A percentile compares a stretch with the other conserved stretches of the same genome.
phyloP scores from a whole-genome alignment of 2,888 invertebrate species.

The Amiota minor region DNA sequence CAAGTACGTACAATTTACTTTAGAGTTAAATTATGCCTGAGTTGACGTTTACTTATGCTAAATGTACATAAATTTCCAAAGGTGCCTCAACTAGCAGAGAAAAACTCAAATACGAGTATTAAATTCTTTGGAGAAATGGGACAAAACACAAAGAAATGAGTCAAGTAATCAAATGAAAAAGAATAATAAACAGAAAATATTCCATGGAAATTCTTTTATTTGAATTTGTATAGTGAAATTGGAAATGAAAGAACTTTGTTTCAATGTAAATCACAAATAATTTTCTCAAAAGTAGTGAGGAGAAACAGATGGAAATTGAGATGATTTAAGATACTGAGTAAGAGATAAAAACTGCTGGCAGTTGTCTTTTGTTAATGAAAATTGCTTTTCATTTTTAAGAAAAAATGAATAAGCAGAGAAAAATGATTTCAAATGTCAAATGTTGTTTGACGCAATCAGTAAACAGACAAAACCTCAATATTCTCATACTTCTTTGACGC shows the following conservation, averaged over 20 bases:
- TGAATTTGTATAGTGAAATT: conserved; percentile 31
- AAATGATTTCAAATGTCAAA: background rate
- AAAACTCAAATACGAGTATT: conserved; percentile 23
- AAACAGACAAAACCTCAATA: background rate
- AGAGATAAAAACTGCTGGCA: background rate
- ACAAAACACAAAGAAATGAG: background rate
- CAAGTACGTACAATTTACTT: background rate
- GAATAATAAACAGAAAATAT: conserved; percentile 11
- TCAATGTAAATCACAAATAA: background rate
- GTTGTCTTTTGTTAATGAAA: conserved; percentile 15
- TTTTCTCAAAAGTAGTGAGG: background rate
- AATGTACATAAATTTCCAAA: conserved; percentile 10
- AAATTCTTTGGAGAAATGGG: background rate
- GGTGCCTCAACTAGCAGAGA: background rate
- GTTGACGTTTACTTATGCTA: background rate
- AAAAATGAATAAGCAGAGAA: too few species aligned
- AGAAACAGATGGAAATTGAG: background rate
- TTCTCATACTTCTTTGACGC: conserved; percentile 12
- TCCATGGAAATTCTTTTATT: conserved; percentile 8
- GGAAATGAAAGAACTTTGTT: background rate
- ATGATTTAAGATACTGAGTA: background rate
- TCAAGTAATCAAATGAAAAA: background rate
- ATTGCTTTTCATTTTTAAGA: conserved; percentile 10
- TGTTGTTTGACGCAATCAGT: conserved; percentile 8
- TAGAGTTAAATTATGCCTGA: conserved; percentile 18